Evolutionary conservation across 2,888 invertebrate species (phyloP).

Genomic region (Cheilosia pagana): DNA sequence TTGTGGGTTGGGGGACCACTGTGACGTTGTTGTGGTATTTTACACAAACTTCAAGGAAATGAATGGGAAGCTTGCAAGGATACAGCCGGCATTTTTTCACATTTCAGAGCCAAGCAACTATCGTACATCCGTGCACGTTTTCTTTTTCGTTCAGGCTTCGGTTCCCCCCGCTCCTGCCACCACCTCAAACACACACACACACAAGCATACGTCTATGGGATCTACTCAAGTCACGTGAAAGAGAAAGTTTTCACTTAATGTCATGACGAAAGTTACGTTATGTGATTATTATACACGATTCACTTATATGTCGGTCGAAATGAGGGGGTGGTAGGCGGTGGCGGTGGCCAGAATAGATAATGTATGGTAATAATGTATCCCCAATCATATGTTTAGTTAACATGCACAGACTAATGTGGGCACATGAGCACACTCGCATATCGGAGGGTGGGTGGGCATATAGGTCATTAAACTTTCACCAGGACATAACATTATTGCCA

Average conservation of each 20-base stretch:
- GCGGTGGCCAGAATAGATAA: constrained; percentile 61
- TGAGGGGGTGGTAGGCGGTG: constrained; percentile 50
- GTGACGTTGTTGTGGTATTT: constrained; percentile 71
- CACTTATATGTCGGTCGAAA: constrained; percentile 63
- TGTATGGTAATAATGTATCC: constrained; percentile 75
- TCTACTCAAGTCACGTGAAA: constrained; percentile 71
- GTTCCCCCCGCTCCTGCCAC: background rate
- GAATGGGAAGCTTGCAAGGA: constrained; percentile 51
- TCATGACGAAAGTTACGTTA: constrained; percentile 75
- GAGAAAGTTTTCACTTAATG: constrained; percentile 75
- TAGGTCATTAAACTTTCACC: constrained; percentile 76
- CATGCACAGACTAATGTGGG: constrained; percentile 64
- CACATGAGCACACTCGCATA: constrained; percentile 39
- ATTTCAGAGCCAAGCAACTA: constrained; percentile 57
- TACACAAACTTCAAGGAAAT: constrained; percentile 63
- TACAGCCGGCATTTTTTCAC: constrained; percentile 63
- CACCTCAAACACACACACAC: background rate
- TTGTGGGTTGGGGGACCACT: background rate
- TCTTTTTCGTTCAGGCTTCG: constrained; percentile 47
- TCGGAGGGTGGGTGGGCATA: background rate
- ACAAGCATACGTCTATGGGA: constrained; percentile 12
- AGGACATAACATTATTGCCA: constrained; percentile 75
- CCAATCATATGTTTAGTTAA: constrained; percentile 75
- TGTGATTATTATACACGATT: constrained; percentile 74
- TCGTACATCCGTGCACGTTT: constrained; percentile 64